Evolutionary conservation across 2,797 vertebrate species (phyloP).

Genomic region (Tinamus major): DNA sequence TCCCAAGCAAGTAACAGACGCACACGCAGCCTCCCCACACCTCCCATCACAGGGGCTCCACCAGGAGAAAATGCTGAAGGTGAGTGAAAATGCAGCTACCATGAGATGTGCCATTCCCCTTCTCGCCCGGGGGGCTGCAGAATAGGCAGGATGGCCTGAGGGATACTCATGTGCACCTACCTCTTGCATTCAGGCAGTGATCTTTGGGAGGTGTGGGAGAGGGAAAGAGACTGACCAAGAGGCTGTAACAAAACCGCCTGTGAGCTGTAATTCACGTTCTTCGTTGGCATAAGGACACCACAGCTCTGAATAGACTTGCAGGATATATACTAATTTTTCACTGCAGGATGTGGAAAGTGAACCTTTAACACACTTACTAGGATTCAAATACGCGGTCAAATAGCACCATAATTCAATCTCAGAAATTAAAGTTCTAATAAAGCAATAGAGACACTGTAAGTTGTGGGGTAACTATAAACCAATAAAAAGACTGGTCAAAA

Average conservation of each 20-base stretch:
- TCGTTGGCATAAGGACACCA: background rate
- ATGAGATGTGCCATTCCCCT: fast-evolving
- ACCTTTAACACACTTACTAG: background rate
- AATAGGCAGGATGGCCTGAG: background rate
- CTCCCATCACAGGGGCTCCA: background rate
- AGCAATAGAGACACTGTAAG: background rate
- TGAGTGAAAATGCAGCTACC: background rate
- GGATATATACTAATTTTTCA: background rate
- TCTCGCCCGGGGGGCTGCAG: background rate
- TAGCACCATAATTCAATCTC: background rate
- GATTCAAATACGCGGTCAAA: background rate
- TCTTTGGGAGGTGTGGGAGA: background rate
- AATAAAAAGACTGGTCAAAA: background rate
- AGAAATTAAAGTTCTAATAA: background rate
- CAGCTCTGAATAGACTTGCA: background rate
- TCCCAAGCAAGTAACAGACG: background rate
- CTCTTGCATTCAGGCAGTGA: background rate
- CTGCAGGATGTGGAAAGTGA: background rate
- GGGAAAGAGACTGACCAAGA: background rate
- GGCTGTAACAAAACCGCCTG: background rate
- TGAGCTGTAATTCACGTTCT: background rate
- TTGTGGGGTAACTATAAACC: background rate
- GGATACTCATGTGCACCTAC: background rate
- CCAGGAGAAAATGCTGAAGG: background rate
- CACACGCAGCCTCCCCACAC: background rate